These are phyloP conservation scores for Halesus radiatus DNA, from an alignment of 1,140 invertebrate genomes.

Conservation along the genomic window DNA sequence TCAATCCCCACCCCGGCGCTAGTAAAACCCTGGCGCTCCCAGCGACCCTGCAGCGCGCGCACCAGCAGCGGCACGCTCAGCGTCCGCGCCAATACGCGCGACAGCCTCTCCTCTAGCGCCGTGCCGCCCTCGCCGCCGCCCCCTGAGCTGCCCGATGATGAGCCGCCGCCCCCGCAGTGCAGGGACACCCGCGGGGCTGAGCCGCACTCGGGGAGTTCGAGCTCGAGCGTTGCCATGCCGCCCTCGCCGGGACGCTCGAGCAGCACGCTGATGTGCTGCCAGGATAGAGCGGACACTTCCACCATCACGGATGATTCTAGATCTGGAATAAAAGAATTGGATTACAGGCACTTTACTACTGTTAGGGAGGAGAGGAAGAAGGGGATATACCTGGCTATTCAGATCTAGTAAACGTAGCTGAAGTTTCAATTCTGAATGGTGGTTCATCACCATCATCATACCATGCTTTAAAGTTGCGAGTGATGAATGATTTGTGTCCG, in stretches of 20 bases:
- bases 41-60: slow-evolving; percentile 78
- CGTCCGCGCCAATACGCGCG: slow-evolving; percentile 89
- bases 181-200: slow-evolving; percentile 76
- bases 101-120: slow-evolving; percentile 73
- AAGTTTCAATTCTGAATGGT: too few species aligned
- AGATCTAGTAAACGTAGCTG: too few species aligned
- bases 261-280: slow-evolving; percentile 89
- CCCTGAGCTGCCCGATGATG: too few species aligned
- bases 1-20: slow-evolving; percentile 67
- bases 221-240: slow-evolving; percentile 91
- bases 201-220: slow-evolving; percentile 85
- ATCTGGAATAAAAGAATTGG: slow-evolving; percentile 68
- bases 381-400: too few species aligned
- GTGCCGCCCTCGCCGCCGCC: slow-evolving; percentile 7
- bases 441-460: too few species aligned
- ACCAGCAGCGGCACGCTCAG: slow-evolving; percentile 92
- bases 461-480: too few species aligned
- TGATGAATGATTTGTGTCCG: too few species aligned
- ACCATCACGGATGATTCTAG: slow-evolving; percentile 88
- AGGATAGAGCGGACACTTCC: slow-evolving; percentile 91
- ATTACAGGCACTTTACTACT: too few species aligned
- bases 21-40: slow-evolving; percentile 71
- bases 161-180: slow-evolving; percentile 56
- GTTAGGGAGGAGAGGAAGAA: too few species aligned
- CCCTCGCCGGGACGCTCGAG: slow-evolving; percentile 95